Evolutionary conservation across 2,113 vertebrate genomes (phyloP).

Genomic region (Zapus hudsonius): DNA sequence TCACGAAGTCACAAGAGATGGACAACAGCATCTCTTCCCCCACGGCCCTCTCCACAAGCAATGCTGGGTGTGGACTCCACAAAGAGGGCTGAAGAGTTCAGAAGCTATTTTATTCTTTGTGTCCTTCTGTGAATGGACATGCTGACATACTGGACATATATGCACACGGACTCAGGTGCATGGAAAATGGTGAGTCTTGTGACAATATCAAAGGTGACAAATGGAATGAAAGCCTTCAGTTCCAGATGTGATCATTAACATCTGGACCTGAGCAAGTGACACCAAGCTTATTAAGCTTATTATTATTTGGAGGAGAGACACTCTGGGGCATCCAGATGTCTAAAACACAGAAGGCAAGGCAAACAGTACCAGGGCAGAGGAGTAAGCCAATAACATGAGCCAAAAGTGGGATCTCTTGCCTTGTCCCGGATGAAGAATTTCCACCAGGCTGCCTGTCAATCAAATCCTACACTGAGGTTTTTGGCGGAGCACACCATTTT

Average conservation of each 20-base stretch:
- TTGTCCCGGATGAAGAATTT: constrained; percentile 16
- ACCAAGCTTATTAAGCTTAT: constrained; percentile 34
- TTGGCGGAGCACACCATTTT: neutral
- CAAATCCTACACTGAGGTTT: constrained; percentile 4
- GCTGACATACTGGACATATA: neutral
- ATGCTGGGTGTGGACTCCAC: neutral
- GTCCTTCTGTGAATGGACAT: neutral
- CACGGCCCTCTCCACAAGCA: constrained; percentile 19
- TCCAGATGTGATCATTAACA: neutral
- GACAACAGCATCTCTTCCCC: neutral
- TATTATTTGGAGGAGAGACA: neutral
- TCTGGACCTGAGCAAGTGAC: neutral
- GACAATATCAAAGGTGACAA: constrained; percentile 9
- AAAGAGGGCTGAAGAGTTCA: neutral
- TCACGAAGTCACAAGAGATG: constrained; percentile 26
- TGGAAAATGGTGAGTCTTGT: constrained; percentile 5
- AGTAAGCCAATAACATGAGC: neutral
- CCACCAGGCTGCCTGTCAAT: neutral
- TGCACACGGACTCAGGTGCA: neutral
- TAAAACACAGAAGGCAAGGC: neutral
- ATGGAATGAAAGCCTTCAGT: neutral
- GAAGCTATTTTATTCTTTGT: neutral
- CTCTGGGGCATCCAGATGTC: neutral
- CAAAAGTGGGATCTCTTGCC: neutral
- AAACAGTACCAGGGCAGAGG: neutral